Evolutionary conservation across 2,888 invertebrate genomes (phyloP), one percentile per base, ranked within the genome.

Genomic region (Erebia aethiops): DNA sequence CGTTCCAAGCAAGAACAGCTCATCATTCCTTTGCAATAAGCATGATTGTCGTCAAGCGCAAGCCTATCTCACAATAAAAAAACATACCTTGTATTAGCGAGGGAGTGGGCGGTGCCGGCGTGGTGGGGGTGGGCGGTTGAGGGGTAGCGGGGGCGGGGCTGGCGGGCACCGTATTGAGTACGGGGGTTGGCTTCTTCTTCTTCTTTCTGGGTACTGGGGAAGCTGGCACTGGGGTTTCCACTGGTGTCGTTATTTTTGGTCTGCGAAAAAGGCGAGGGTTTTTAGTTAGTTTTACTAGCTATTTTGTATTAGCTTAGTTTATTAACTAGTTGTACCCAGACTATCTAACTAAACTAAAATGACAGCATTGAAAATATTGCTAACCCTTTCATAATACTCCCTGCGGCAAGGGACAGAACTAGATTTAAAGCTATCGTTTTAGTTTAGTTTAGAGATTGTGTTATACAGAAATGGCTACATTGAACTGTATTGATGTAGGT

Each of bases 191-290:
- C 77, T 86, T 87, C 84, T 85, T 88, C 80, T 82, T 87, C 46
- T 88, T 87, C 64, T 89, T 89, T 43, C 82, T 82, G 0, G 87
- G 82, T 35, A 82, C 83, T 0, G 91, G 87, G 0, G 90, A 87
- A 0, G 81, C 79, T 0, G 84, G 79, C 9, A 84, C 83, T 2
- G 79, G 51, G 0, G 76, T 76, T 14, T 75, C 77, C 21, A 77
- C 54, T 0, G 87, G 80, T 0, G 79, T 79, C 1, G 71, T 51
- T 0, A 78, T 72, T 49, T 81, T 81, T 0, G 74, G 56, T 4
- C 83, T 84, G 73, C 10, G 72, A 35, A 35, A n/a, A 14, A 26
- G 21, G 18, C n/a, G 9, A 57, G 8, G 2, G 16, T 21, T 16
- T 54, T n/a, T n/a, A n/a, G n/a, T n/a, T n/a, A n/a, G 16, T 54